Evolutionary conservation across 2,113 vertebrate genomes (phyloP), one percentile per base, ranked within the genome.

Genomic region (Catharus bicknelli): DNA sequence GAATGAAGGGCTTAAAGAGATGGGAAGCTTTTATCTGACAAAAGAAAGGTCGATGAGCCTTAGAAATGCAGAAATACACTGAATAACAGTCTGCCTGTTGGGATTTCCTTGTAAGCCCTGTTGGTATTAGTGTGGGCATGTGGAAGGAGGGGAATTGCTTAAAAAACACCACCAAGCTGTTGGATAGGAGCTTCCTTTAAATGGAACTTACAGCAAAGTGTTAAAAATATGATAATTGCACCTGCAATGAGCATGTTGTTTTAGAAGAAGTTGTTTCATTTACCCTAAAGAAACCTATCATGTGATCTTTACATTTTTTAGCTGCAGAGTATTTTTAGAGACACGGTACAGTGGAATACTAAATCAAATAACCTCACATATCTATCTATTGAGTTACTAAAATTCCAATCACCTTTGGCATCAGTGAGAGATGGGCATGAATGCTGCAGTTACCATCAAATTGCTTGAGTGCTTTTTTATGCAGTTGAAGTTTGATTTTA

Each of bases 61-160:
- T 97, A 95, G 94, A 97, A 96, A 94, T 95, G 94, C 92, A 96
- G 96, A 95, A 96, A 95, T 70, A 91, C 68, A 85, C 81, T 95
- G 91, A 95, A 93, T 93, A 91, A 88, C 89, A 84, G 86, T 86
- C 90, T 88, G 88, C 82, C 82, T 93, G 61, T 94, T 94, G 74
- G 75, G 90, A 95, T 95, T 95, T 93, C 88, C 86, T 77, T 93
- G 68, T 86, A 74, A 92, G 42, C 23, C 47, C 70, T 32, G 38
- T 75, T 89, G 83, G 32, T 72, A 75, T 91, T 96, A 84, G 63
- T 69, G 69, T 64, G 75, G 67, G 36, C 38, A 67, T 89, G 70
- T 72, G 47, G 70, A 91, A 22, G 53, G 53, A 76, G 74, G 70
- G 64, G 55, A 92, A 69, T 69, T 63, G 70, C 68, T 96, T 94